A percentile compares a stretch with the other conserved stretches of the same genome.
phyloP scores from a whole-genome alignment of 2,113 vertebrate species.

The Thamnaconus septentrionalis region DNA sequence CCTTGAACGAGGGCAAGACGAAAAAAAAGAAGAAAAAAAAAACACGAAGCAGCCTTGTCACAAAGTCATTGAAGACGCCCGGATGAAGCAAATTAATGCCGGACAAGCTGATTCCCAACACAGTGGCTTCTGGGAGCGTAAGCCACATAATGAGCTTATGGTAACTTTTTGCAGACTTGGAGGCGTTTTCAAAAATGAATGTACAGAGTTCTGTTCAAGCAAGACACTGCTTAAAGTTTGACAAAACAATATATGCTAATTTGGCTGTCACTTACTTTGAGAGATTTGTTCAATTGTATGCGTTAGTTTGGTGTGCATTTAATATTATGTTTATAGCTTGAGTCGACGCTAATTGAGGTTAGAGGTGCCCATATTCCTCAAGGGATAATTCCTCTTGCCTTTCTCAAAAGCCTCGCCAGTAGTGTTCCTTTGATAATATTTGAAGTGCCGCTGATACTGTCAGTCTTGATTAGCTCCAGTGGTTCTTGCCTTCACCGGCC shows the following conservation, averaged over 20 bases:
- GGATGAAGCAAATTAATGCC: not conserved
- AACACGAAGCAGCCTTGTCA: constrained; percentile 22
- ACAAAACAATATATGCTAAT: not conserved
- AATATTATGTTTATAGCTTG: constrained; percentile 19
- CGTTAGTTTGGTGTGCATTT: constrained; percentile 10
- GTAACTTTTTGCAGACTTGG: constrained; percentile 14
- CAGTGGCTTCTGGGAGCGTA: constrained; percentile 6
- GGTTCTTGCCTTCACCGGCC: not conserved
- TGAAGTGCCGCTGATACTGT: not conserved
- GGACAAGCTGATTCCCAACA: constrained; percentile 13
- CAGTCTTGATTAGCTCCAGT: not conserved
- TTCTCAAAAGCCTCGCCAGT: no score
- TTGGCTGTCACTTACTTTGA: not conserved
- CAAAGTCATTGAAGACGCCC: not conserved
- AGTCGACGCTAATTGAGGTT: constrained; percentile 31
- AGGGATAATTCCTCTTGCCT: not conserved
- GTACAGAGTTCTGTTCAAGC: not conserved
- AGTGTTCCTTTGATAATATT: constrained; percentile 1
- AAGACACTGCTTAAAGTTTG: not conserved
- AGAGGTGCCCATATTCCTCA: constrained; percentile 12
- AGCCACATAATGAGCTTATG: constrained; percentile 21
- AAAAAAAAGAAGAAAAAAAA: constrained; percentile 8
- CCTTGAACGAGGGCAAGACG: constrained; percentile 4
- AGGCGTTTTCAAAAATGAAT: constrained; percentile 12
- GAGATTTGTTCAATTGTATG: constrained; percentile 25